These are phyloP conservation scores for Synergus japonicus DNA, from an alignment of 2,888 invertebrate species.

Conservation along the genomic window DNA sequence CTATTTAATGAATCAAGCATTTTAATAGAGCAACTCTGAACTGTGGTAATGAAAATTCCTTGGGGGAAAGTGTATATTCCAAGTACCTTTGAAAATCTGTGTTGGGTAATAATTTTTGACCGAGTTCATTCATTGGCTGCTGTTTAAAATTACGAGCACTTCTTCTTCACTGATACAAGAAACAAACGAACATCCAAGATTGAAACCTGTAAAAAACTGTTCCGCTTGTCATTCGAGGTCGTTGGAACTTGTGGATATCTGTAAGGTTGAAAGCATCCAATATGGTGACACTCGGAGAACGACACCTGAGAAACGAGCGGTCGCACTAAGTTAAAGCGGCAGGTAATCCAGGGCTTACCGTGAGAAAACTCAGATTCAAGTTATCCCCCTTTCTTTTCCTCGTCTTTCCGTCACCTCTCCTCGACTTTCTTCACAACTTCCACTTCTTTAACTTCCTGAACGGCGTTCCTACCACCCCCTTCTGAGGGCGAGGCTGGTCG, in stretches of 20 bases:
- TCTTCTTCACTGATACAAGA: background rate
- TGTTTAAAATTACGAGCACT: background rate
- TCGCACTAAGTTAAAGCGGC: constrained; percentile 68
- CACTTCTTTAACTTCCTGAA: constrained; percentile 32
- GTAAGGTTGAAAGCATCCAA: constrained; percentile 43
- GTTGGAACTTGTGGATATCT: constrained; percentile 18
- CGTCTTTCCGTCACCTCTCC: constrained; percentile 37
- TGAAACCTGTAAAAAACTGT: background rate
- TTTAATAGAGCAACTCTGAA: background rate
- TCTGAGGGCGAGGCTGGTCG: constrained; percentile 45
- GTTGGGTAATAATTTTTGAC: too few relatives aligned
- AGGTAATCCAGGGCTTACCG: constrained; percentile 72
- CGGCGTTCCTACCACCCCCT: constrained; percentile 23
- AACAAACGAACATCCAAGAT: background rate
- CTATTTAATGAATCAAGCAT: background rate
- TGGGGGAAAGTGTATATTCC: too few relatives aligned
- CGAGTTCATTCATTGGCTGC: too few relatives aligned
- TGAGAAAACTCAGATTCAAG: constrained; percentile 72
- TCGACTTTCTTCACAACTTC: constrained; percentile 38
- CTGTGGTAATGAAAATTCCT: too few relatives aligned
- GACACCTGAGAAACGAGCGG: constrained; percentile 73
- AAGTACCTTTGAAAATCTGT: too few relatives aligned
- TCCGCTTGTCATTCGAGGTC: constrained; percentile 20
- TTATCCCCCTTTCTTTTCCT: constrained; percentile 68
- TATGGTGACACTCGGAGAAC: constrained; percentile 53